A percentile compares a stretch with the other conserved stretches of the same genome.
phyloP scores from a whole-genome alignment of 2,113 vertebrate genomes.

The Mungos mungo region DNA sequence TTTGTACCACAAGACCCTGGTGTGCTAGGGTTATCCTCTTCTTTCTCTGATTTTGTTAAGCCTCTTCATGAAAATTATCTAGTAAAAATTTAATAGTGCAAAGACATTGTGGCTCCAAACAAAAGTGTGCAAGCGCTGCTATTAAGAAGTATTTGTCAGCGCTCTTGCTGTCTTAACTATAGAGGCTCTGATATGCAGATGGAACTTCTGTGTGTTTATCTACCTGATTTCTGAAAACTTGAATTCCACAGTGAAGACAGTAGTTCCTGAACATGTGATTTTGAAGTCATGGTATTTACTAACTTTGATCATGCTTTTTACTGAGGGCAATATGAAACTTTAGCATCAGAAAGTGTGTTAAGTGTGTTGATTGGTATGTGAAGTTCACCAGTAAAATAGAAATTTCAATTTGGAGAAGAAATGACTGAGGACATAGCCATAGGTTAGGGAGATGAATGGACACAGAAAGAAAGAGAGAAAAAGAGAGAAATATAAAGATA shows the following conservation, averaged over 20 bases:
- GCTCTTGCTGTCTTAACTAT: constrained; percentile 27
- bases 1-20: not conserved
- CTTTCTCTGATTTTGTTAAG: constrained; percentile 50
- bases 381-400: not conserved
- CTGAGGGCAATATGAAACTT: not conserved
- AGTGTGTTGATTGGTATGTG: not conserved
- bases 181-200: constrained; percentile 27
- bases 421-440: not conserved
- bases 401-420: not conserved
- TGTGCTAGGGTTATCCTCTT: constrained; percentile 42
- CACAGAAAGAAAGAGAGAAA: not conserved
- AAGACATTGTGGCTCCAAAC: constrained; percentile 26
- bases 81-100: constrained; percentile 48
- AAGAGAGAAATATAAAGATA: not conserved
- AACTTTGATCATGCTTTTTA: not conserved
- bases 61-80: constrained; percentile 13
- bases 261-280: not conserved
- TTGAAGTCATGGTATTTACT: not conserved
- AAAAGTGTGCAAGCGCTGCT: not conserved
- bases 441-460: not conserved
- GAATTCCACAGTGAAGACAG: not conserved
- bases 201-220: not conserved
- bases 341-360: not conserved
- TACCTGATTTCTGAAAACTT: not conserved
- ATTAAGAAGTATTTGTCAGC: constrained; percentile 6